Base-by-base conservation (phyloP, 2,113 vertebrate species). In the Boulengeromyrus knoepffleri region DNA sequence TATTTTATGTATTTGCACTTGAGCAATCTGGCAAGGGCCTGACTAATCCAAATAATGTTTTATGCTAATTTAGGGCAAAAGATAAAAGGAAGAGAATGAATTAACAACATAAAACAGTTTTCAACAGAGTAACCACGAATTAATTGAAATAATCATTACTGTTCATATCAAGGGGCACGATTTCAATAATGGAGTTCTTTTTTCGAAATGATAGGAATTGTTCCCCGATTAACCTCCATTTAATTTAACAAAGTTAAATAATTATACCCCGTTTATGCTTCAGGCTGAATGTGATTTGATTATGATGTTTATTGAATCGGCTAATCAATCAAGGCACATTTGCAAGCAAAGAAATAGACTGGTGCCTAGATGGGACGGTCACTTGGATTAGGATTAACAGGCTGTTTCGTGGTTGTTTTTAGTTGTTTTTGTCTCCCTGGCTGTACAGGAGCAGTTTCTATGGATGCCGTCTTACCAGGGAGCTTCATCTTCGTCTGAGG, bases 381-480 rank as follows among this genome's bases (percentile, higher is more conserved):
- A 27, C n/a, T 66, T 27, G 62, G 24, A 31, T n/a, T 9, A 27
- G 62, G 62, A 66, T 66, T 12, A 27, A 66, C 24, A 12, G 24
- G 9, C 56, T n/a, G 58, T 66, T 66, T 12, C 24, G 8, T 27
- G 58, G 58, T 66, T 66, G 8, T 62, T 66, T 27, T 3, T 12
- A 1, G n/a, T 66, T 66, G 8, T 66, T 12, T 62, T 62, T 9
- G n/a, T 66, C 58, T 66, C 62, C 8, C n/a, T 66, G 58, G n/a
- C n/a, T n/a, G n/a, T 66, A 31, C 62, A 70, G 62, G 9, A 70
- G 62, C 10, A 4, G n/a, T 70, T 19, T 36, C 31, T 49, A 4
- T n/a, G 1, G 46, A 7, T 19, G 12, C 52, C 15, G 1, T 45
- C 56, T 17, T 92, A 96, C 96, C 95, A 39, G 95, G 94, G 66